Percentiles rank a stretch among this genome's conserved stretches.
Evolutionary conservation across 2,797 vertebrate genomes (phyloP).

Genomic region (Lindbergichthys nudifrons): DNA sequence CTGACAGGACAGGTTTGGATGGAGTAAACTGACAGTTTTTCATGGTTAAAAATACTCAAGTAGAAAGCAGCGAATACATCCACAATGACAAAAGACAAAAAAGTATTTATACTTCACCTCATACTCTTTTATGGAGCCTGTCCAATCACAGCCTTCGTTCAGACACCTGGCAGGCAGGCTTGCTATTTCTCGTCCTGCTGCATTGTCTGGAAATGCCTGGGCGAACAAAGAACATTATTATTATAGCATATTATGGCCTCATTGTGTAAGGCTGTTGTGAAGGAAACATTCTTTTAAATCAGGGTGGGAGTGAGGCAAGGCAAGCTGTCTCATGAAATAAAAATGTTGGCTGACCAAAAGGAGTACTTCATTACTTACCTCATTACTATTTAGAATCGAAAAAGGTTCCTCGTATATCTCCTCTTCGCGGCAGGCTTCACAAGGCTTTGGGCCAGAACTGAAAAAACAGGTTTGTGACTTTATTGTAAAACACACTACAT

Average conservation of each 20-base stretch:
- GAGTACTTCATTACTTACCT: conserved; percentile 79
- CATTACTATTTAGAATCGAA: conserved; percentile 90
- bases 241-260: neutral
- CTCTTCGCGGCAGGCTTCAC: conserved; percentile 93
- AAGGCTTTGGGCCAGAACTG: conserved; percentile 93
- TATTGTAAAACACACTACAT: conserved; percentile 1
- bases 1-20: neutral
- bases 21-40: neutral
- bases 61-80: neutral
- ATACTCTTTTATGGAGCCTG: conserved; percentile 93
- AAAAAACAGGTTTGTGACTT: conserved; percentile 56
- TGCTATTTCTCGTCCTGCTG: conserved; percentile 94
- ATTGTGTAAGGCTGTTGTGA: conserved; percentile 3
- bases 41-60: neutral
- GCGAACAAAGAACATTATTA: neutral
- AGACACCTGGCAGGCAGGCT: conserved; percentile 92
- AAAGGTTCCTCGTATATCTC: conserved; percentile 93
- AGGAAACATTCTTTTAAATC: conserved; percentile 32
- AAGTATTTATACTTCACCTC: conserved; percentile 83
- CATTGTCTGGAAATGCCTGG: conserved; percentile 97
- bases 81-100: neutral
- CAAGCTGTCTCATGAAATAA: conserved; percentile 3
- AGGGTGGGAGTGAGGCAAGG: neutral
- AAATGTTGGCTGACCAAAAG: neutral
- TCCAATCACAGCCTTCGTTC: conserved; percentile 91